Evolutionary conservation across 2,888 invertebrate species (phyloP), one percentile per base, ranked within the genome.

Genomic region (Ophion ventricosus): DNA sequence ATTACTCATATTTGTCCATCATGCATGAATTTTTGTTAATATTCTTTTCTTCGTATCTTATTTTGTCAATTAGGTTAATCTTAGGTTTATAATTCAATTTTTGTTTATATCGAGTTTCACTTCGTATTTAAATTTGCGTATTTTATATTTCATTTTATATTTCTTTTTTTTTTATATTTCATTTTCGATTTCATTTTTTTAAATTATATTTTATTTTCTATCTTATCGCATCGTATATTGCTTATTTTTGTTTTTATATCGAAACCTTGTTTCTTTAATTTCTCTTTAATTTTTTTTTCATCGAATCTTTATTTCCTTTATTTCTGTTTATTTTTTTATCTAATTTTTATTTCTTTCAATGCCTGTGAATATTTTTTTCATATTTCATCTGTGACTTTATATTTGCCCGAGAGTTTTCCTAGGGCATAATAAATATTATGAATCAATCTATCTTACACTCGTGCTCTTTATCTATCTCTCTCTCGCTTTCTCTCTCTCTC

Each of bases 401-500:
- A 49, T 14, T 14, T 17, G 17, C 17, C 49, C 49, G 14, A 14
- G 49, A 49, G 4, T 49, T 49, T 49, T 14, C 14, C 49, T 49
- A 17, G 17, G 17, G 49, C 49, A 14, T 49, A 49, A 49, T 49
- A 49, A 49, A 49, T 49, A 17, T 49, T 14, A 17, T 17, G 0
- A 3, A 17, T 49, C 49, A 49, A 17, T 17, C 49, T 5, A 64
- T 79, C 56, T 78, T 78, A 64, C 77, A 49, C 70, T 72, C 61
- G 56, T 56, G 1, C 40, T 4, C 40, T 20, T 61, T 23, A 40
- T 64, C 69, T 23, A 59, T 56, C 59, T 73, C 35, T 54, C 61
- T 67, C 74, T 80, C 76, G 67, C 72, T 76, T 20, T 59, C 74
- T 69, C 29, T 72, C 43, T 40, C n/a, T 29, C 20, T 35, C 35